Base-by-base conservation (phyloP, 2,113 vertebrate species). In the Crotalus viridis region DNA sequence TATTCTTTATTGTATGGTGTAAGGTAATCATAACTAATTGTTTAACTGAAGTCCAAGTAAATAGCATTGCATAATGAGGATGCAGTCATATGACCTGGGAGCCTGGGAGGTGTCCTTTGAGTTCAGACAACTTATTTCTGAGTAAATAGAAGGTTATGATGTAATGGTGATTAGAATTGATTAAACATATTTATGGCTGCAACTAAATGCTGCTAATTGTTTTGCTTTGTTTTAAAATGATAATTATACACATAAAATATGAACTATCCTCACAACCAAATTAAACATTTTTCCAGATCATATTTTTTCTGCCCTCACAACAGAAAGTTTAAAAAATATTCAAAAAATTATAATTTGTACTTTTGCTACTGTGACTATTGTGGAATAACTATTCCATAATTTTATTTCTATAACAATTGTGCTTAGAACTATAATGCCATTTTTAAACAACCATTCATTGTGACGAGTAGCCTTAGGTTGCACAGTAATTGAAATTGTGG, bases 371-470 rank as follows among this genome's bases (percentile, higher is more conserved):
- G n/a, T 88, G 51, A 21, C 85, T 92, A 26, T 19, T 13, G 10
- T 55, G 48, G 33, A 88, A 19, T 74, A 89, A 57, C 33, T 3
- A 57, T 90, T 52, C 22, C 46, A 43, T 57, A 86, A 52, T 90
- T 15, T 48, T 48, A 55, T 93, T 52, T 87, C 21, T 90, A 48
- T 54, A 87, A 87, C 56, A 87, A 54, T 93, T 86, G 81, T 43
- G n/a, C 92, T 90, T 90, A 69, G 89, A 48, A 43, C 46, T 52
- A 51, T 87, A 54, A 57, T 87, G 81, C 81, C n/a, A 6, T 90
- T 90, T 93, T 93, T 43, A 93, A 93, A 90, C 89, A 93, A 59
- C 69, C 88, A 93, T 90, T 93, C 89, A 93, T 86, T 90, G 74
- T 93, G 89, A 87, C 81, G 64, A 90, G 89, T 90, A 64, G 92